phyloP scores from a whole-genome alignment of 2,113 vertebrate species.

The Erinaceus europaeus region DNA sequence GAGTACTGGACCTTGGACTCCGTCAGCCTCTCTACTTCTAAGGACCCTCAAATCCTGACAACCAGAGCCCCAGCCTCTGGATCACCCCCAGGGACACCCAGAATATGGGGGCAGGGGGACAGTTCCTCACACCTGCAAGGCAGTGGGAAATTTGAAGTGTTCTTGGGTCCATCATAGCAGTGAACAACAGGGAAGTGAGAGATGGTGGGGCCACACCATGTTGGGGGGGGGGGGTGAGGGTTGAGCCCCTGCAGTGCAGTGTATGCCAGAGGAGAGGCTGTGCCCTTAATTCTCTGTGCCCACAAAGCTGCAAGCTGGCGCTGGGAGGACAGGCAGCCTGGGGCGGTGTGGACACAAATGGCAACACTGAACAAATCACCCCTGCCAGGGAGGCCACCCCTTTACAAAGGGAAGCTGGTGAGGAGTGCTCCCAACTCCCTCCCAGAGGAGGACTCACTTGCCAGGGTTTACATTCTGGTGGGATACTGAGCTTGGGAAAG shows the following conservation, averaged over 20 bases:
- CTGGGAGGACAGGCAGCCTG: neutral
- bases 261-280: neutral
- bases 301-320: neutral
- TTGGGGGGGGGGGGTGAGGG: neutral
- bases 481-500: neutral
- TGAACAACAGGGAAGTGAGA: neutral
- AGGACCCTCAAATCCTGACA: conserved; percentile 30
- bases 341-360: neutral
- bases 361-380: neutral
- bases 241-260: too few species aligned
- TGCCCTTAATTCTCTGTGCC: neutral
- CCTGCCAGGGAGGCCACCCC: neutral
- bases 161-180: neutral
- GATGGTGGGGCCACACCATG: neutral
- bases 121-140: too few species aligned
- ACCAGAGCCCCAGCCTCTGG: neutral
- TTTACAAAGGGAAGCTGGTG: neutral
- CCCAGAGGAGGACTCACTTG: neutral
- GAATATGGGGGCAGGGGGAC: too few species aligned
- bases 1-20: neutral
- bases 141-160: neutral
- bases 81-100: neutral
- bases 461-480: neutral
- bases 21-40: conserved; percentile 28
- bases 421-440: neutral